Evolutionary conservation across 1,140 invertebrate species (phyloP).

Genomic region (Atopsyche davidsoni): DNA sequence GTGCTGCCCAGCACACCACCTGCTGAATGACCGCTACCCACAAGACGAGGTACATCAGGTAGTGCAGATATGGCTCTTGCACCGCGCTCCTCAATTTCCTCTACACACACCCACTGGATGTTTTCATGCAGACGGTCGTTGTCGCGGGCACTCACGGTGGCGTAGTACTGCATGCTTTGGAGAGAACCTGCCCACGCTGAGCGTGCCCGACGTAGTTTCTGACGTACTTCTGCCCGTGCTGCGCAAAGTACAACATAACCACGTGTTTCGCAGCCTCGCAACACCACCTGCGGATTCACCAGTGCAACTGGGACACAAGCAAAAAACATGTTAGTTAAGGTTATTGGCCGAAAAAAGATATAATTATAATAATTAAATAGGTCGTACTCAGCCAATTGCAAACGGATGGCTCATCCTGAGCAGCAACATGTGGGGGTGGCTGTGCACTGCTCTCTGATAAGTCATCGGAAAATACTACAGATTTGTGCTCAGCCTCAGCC

Average conservation of each 20-base stretch:
- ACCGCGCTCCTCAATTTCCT: slow-evolving; percentile 83
- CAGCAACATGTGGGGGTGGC: slow-evolving; percentile 63
- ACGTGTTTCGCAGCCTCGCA: slow-evolving; percentile 92
- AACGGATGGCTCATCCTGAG: slow-evolving; percentile 37
- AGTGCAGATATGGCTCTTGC: slow-evolving; percentile 67
- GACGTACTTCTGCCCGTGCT: slow-evolving; percentile 89
- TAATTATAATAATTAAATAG: neutral
- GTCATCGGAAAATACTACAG: slow-evolving; percentile 89
- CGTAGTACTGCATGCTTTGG: slow-evolving; percentile 99
- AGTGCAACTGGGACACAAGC: slow-evolving; percentile 66
- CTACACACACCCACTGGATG: slow-evolving; percentile 92
- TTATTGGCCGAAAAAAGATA: neutral
- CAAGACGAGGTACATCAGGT: slow-evolving; percentile 81
- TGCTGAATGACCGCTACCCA: slow-evolving; percentile 92
- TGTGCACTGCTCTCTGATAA: slow-evolving; percentile 67
- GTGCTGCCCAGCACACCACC: slow-evolving; percentile 91
- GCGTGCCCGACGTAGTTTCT: slow-evolving; percentile 88
- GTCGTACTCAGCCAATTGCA: slow-evolving; percentile 94
- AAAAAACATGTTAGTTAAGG: neutral
- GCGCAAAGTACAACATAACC: slow-evolving; percentile 96
- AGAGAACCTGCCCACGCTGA: slow-evolving; percentile 92
- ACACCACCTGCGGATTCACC: slow-evolving; percentile 91
- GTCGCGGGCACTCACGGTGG: slow-evolving; percentile 84
- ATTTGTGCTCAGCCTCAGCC: slow-evolving; percentile 89
- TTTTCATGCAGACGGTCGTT: slow-evolving; percentile 72